Base-by-base conservation (phyloP, 2,797 vertebrate species). In the Lutjanus campechanus region DNA sequence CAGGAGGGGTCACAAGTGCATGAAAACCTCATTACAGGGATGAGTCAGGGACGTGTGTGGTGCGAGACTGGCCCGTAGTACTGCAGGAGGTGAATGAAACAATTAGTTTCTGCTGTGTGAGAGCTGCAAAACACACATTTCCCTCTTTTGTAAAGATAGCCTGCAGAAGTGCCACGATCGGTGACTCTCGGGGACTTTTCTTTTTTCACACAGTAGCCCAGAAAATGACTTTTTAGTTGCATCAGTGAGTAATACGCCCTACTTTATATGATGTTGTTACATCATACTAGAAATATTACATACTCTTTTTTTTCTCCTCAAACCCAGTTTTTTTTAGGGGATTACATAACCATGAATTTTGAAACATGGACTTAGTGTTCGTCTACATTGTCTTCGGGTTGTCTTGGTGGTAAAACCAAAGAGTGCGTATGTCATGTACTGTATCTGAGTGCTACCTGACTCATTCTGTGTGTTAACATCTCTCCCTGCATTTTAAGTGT, bases 191-290 rank as follows among this genome's bases (percentile, higher is more conserved):
- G 77, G 79, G 75, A 75, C 78, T 80, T 77, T 67, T 77, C 22
- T 82, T 76, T 73, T 79, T 82, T 61, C 61, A 78, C 75, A 79
- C 82, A 66, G 63, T 83, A 76, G 86, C 89, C 89, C 86, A 82
- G 71, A 92, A 87, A 92, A 85, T 70, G 44, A 72, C 49, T 87
- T 91, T 89, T 81, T 58, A 69, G 85, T 93, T 92, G 86, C 89
- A 86, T 93, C 91, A 92, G 84, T 90, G 82, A 90, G 86, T 91
- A 89, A 91, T 87, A 87, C 65, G 77, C 61, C 91, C 85, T 87
- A 90, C 83, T 89, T 88, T 91, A 76, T 90, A 89, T 85, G 77
- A 89, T 90, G 87, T 86, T 90, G 78, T 95, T 93, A 88, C 91
- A 91, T 93, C 89, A 93, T 88, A 61, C 61, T 67, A 79, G 83